Percentiles rank a stretch among this genome's conserved stretches.
Conservation (phyloP, 2,113 vertebrate genomes). For the Lathamus discolor region DNA sequence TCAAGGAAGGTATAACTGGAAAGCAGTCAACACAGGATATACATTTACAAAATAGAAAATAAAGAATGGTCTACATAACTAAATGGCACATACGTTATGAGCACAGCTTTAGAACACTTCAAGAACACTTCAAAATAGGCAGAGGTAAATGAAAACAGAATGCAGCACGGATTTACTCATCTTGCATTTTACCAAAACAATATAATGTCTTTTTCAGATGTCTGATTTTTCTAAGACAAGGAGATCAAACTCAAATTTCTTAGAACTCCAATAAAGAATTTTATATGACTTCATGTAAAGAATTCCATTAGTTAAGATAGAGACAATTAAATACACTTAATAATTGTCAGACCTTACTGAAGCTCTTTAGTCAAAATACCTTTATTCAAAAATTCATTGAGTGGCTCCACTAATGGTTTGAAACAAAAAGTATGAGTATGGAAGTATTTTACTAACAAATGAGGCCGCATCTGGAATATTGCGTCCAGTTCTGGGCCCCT, state of each 20-base stretch:
- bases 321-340: background rate
- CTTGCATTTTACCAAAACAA: background rate
- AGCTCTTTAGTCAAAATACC: background rate
- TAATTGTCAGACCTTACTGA: background rate
- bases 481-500: too few species aligned
- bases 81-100: background rate
- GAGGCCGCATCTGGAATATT: too few species aligned
- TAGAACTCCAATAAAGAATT: background rate
- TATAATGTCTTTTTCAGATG: background rate
- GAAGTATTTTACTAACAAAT: background rate
- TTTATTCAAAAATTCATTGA: background rate
- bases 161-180: background rate
- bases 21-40: background rate
- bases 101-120: background rate
- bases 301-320: background rate
- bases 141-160: background rate
- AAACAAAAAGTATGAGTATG: background rate
- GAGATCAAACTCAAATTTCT: background rate
- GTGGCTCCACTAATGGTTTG: background rate
- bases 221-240: background rate
- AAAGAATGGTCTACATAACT: background rate
- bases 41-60: background rate
- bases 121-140: background rate
- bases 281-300: background rate
- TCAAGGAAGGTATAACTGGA: background rate